Conservation (phyloP, 1,140 invertebrate genomes). For the Neotoxoptera formosana region DNA sequence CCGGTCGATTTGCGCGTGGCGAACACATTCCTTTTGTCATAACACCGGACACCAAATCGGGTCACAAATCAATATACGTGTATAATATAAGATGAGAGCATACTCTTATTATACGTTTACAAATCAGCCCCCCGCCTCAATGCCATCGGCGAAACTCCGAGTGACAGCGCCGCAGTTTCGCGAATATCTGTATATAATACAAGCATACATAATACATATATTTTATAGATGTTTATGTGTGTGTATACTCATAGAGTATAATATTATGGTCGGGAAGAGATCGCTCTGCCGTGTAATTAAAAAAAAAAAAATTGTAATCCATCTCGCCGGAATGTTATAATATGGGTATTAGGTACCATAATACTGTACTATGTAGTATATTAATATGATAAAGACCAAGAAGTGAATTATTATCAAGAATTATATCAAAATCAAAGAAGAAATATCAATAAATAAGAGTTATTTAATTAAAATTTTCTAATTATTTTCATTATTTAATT, state of each 20-base stretch:
- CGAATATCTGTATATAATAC: not conserved
- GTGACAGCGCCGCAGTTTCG: not conserved
- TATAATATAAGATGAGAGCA: not conserved
- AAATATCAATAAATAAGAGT: not conserved
- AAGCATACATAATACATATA: not conserved
- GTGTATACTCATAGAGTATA: too few relatives aligned
- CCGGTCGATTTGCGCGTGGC: constrained; percentile 28
- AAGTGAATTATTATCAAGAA: too few relatives aligned
- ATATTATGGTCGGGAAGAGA: not conserved
- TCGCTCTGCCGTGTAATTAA: not conserved
- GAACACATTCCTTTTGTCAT: constrained; percentile 29
- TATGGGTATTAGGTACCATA: not conserved
- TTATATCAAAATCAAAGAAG: too few relatives aligned
- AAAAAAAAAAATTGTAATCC: not conserved
- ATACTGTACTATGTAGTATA: too few relatives aligned
- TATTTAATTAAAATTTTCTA: not conserved
- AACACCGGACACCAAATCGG: not conserved
- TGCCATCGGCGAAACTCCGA: not conserved
- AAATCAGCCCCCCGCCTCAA: not conserved
- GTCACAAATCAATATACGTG: constrained; percentile 20
- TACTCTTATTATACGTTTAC: not conserved
- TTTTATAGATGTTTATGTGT: not conserved
- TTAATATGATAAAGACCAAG: too few relatives aligned
- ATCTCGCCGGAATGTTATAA: not conserved
- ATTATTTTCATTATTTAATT: not conserved